Base-by-base conservation (phyloP, 1,140 invertebrate genomes). In the Sinella curviseta region DNA sequence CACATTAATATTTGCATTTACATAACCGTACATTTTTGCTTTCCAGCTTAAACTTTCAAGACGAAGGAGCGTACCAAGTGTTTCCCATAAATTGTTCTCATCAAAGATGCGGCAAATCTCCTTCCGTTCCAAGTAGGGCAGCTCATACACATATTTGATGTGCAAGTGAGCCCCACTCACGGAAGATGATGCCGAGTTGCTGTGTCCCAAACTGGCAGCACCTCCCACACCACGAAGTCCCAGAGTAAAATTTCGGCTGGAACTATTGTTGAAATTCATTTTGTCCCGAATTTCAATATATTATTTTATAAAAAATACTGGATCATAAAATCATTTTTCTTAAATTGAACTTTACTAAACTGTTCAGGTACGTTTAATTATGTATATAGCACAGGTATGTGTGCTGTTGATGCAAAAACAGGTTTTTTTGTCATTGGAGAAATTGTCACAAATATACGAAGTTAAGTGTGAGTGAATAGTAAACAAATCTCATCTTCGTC, bases 81-180 rank as follows among this genome's bases (percentile, higher is more conserved):
- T 90, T 85, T 92, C 91, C 94, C 94, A 96, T 83, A 90, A 89
- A 80, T 93, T 89, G 85, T 94, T 91, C 67, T 91, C 87, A 86
- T 96, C 94, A 57, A 96, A 87, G 83, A 94, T 90, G 84, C 90
- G 88, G 85, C 93, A 95, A 26, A 96, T 85, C 84, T 92, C 89
- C 77, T 89, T 89, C 77, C 91, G 89, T 83, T 91, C 89, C 28
- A 87, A 84, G 84, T 90, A 92, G 8, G 94, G 94, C 75, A 96
- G 85, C 57, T 94, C 87, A 84, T 94, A 93, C 84, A 94, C 89
- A 86, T 92, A 94, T 82, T 87, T 87, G 4, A 85, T 39, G 28
- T 35, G 39, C 24, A 28, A 17, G 36, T 77, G 76, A 48, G 3
- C 36, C 14, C 31, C 8, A 31, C 31, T 2, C 3, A 1, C 24